These are phyloP conservation scores for Amphiprion ocellaris DNA, from an alignment of 2,113 vertebrate genomes.

Conservation along the genomic window DNA sequence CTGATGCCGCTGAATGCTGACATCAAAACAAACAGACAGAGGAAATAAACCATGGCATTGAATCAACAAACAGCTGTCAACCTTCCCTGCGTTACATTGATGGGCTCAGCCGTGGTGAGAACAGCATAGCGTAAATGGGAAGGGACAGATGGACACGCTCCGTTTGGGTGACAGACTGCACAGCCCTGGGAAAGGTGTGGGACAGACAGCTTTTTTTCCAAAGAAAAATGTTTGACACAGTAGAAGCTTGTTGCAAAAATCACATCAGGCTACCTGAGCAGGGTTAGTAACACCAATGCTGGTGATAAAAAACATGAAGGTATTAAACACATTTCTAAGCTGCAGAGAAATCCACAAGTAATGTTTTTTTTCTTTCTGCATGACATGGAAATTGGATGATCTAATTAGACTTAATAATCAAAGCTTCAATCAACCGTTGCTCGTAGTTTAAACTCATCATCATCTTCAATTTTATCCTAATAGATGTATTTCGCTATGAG, in stretches of 20 bases:
- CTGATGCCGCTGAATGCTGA: constrained; percentile 61
- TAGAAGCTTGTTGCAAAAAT: constrained; percentile 42
- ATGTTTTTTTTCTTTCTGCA: constrained; percentile 14
- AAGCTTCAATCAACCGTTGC: constrained; percentile 42
- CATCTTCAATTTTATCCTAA: constrained; percentile 49
- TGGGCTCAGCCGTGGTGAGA: constrained; percentile 55
- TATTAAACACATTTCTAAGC: constrained; percentile 29
- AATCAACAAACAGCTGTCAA: constrained; percentile 82
- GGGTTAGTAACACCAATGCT: constrained; percentile 10
- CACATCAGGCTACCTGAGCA: constrained; percentile 47
- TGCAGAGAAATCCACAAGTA: constrained; percentile 30
- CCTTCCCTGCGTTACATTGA: constrained; percentile 61
- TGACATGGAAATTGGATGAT: constrained; percentile 43
- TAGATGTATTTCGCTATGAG: constrained; percentile 28
- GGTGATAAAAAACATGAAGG: constrained; percentile 34
- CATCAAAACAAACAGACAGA: constrained; percentile 79
- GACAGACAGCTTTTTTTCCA: constrained; percentile 63
- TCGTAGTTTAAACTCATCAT: constrained; percentile 52
- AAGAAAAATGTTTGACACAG: constrained; percentile 64
- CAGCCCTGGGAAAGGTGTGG: constrained; percentile 74
- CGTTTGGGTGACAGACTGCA: constrained; percentile 70
- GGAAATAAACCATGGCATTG: constrained; percentile 79
- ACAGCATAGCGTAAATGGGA: constrained; percentile 65
- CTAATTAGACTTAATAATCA: constrained; percentile 62
- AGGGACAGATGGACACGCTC: constrained; percentile 75